A percentile compares a stretch with the other conserved stretches of the same genome.
phyloP scores from a whole-genome alignment of 2,797 vertebrate genomes.

The Takifugu rubripes region DNA sequence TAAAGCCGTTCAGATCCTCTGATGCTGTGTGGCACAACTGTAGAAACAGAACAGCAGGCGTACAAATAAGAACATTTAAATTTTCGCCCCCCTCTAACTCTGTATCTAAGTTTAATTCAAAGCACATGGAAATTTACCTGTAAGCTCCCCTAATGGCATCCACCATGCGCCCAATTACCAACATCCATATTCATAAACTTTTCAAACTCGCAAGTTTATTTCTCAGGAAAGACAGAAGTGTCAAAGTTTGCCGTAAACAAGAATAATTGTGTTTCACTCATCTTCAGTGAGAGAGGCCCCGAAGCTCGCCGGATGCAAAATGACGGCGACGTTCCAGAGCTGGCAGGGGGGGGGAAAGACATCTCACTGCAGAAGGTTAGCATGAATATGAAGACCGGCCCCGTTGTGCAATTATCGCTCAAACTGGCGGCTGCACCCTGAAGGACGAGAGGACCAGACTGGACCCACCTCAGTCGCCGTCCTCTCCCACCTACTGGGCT shows the following conservation, averaged over 20 bases:
- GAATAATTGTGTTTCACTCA: conserved; percentile 39
- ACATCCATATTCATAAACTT: conserved; percentile 8
- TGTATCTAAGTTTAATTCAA: too few species aligned
- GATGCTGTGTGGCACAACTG: neutral
- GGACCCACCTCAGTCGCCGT: conserved; percentile 41
- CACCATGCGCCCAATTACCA: neutral
- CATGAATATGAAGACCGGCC: conserved; percentile 59
- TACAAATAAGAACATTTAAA: too few species aligned
- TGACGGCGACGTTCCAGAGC: conserved; percentile 45
- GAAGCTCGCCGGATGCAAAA: conserved; percentile 44
- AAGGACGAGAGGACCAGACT: conserved; percentile 50
- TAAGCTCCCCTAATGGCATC: neutral
- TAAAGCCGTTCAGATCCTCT: neutral
- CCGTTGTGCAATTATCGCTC: conserved; percentile 63
- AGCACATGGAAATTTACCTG: conserved; percentile 1
- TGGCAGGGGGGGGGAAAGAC: conserved; percentile 28
- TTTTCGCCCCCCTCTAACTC: too few species aligned
- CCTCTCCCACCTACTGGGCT: conserved; percentile 52
- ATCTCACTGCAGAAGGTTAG: conserved; percentile 55
- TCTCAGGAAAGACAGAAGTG: conserved; percentile 8
- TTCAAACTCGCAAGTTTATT: conserved; percentile 23
- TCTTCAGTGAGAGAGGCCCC: conserved; percentile 28
- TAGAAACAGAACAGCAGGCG: too few species aligned
- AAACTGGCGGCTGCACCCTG: conserved; percentile 46
- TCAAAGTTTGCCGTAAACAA: conserved; percentile 37